Conservation (phyloP, 2,797 vertebrate genomes). For the Artibeus lituratus region DNA sequence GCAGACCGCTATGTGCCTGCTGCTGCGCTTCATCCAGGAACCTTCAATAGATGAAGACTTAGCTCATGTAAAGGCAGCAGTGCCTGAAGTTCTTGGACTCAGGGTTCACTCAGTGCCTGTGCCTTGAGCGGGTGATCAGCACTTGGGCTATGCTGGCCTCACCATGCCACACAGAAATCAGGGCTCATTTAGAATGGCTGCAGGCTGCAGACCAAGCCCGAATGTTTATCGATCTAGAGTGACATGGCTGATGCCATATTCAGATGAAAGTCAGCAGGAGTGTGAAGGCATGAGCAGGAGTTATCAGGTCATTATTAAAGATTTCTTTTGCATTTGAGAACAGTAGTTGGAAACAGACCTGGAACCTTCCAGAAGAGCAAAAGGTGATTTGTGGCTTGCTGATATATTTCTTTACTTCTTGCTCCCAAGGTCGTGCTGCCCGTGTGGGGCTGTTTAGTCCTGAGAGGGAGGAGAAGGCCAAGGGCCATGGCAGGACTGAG, state of each 20-base stretch:
- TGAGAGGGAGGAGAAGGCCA: accelerated
- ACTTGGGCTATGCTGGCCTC: accelerated
- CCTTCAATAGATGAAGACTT: accelerated
- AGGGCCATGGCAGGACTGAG: accelerated
- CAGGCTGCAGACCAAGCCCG: not conserved
- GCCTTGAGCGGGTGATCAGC: too few species aligned
- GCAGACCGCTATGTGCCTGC: accelerated
- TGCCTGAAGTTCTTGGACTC: accelerated
- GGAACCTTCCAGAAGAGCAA: accelerated
- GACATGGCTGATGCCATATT: accelerated
- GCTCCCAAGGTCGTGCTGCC: not conserved
- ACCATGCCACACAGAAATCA: accelerated
- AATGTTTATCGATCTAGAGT: accelerated
- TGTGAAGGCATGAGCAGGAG: too few species aligned
- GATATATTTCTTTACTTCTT: not conserved
- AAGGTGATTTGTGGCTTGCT: accelerated
- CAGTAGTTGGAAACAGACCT: accelerated
- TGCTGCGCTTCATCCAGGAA: accelerated
- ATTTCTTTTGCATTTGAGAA: not conserved
- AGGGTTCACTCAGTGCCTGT: accelerated
- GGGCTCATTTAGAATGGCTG: accelerated
- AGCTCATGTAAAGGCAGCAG: accelerated
- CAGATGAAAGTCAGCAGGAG: accelerated
- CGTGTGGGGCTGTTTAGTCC: accelerated
- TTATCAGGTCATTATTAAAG: accelerated